Evolutionary conservation across 2,888 invertebrate genomes (phyloP), one percentile per base, ranked within the genome.

Genomic region (Serrognathus titanus): DNA sequence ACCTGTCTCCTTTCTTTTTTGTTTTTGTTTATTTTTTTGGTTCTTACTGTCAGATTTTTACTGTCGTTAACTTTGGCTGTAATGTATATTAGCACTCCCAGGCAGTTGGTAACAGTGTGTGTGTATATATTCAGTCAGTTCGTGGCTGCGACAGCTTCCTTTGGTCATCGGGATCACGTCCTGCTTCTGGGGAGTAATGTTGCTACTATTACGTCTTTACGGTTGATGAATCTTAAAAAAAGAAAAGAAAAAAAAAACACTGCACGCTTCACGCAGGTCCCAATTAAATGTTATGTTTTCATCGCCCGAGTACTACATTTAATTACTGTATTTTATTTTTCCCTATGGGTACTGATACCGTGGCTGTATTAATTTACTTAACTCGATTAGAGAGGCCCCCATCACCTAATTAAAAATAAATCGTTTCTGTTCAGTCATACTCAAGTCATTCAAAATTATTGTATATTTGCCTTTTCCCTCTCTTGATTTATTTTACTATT

Each of bases 121-220:
- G 61, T 70, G 66, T 72, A 62, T 74, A 67, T 74, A 66, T 75
- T 74, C 75, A 85, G 85, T 83, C 81, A 81, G 83, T 67, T 72
- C 84, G 79, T 80, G 83, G 78, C 80, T 81, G 75, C 82, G 82
- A 72, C 84, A 85, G 71, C 78, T 91, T 82, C 91, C 92, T 72
- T 82, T 92, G 79, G 87, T 91, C 85, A 86, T 92, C 82, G 92
- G 93, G 79, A 87, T 92, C 78, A 91, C 92, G 75, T 91, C 91
- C 77, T 92, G 92, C 83, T 83, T 93, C 79, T 92, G 92, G 90
- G 92, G 92, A 77, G 81, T 88, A 78, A 82, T 87, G 79, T 83
- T 87, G 79, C 84, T 87, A 81, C 83, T 87, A 81, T 82, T 87
- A 81, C 85, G 85, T 81, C 81, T 84, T 77, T 86, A 85, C 82